Conservation (phyloP, 1,140 invertebrate species). For the Apis laboriosa region DNA sequence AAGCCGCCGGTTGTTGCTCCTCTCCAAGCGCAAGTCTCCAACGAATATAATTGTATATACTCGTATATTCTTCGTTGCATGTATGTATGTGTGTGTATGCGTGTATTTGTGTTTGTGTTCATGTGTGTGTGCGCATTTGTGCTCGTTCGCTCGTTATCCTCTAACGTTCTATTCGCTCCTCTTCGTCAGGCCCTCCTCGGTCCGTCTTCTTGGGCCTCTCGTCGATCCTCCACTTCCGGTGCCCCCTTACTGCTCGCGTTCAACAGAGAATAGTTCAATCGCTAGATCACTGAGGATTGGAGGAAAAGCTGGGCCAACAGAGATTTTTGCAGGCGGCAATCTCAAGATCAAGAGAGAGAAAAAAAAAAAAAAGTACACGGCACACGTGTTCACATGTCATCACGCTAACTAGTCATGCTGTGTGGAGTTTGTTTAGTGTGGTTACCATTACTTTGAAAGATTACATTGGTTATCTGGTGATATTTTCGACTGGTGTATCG, state of each 20-base stretch:
- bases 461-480: background rate
- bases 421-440: conserved; percentile 1
- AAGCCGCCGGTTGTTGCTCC: conserved; percentile 22
- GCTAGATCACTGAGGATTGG: background rate
- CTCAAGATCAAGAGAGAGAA: conserved; percentile 31
- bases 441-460: background rate
- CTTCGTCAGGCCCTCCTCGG: background rate
- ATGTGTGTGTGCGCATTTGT: background rate
- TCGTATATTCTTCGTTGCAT: background rate
- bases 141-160: background rate
- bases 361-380: conserved; percentile 10
- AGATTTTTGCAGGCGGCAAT: conserved; percentile 33
- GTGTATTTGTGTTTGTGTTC: background rate
- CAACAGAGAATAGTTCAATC: conserved; percentile 41
- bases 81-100: background rate
- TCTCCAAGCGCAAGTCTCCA: conserved; percentile 18
- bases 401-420: conserved; percentile 45
- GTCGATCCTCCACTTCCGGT: conserved; percentile 20
- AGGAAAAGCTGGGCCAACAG: background rate
- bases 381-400: conserved; percentile 11
- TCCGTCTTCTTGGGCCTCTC: background rate
- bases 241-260: conserved; percentile 42
- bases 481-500: background rate
- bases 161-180: conserved; percentile 6
- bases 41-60: background rate